Evolutionary conservation across 2,888 invertebrate species (phyloP).

Genomic region (Gari tellinella): DNA sequence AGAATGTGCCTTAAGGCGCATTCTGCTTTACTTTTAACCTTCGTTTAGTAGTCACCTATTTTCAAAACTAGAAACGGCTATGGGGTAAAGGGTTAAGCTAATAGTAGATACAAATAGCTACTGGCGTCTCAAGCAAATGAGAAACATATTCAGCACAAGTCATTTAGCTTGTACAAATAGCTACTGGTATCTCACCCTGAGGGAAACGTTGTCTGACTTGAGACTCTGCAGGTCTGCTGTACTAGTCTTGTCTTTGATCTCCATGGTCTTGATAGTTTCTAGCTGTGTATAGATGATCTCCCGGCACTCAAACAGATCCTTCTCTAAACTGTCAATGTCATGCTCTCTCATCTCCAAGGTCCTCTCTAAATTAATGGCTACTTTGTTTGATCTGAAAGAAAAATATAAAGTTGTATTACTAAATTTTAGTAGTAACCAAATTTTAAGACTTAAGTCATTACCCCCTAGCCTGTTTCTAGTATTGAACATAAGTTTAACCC

Average conservation of each 20-base stretch:
- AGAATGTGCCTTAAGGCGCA: too few relatives aligned
- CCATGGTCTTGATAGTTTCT: conserved; percentile 41
- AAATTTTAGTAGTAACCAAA: not conserved
- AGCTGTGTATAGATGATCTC: conserved; percentile 62
- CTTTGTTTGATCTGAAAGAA: not conserved
- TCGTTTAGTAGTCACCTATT: too few relatives aligned
- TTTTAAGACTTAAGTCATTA: too few relatives aligned
- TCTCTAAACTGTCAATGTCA: conserved; percentile 68
- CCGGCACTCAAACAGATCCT: conserved; percentile 64
- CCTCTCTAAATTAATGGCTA: conserved; percentile 63
- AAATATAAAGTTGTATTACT: not conserved
- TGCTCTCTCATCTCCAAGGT: conserved; percentile 68
- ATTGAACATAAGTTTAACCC: too few relatives aligned
- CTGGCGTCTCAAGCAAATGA: too few relatives aligned
- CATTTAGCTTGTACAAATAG: too few relatives aligned
- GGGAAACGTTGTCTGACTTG: conserved; percentile 11
- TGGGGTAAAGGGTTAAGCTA: too few relatives aligned
- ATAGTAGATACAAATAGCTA: too few relatives aligned
- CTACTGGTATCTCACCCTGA: not conserved
- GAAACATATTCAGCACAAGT: too few relatives aligned
- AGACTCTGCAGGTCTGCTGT: conserved; percentile 19
- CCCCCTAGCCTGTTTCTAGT: too few relatives aligned
- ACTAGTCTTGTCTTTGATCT: conserved; percentile 45
- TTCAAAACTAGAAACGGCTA: too few relatives aligned
- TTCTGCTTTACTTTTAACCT: too few relatives aligned